Evolutionary conservation across 2,888 invertebrate species (phyloP).

Genomic region (Idaea dimidiata): DNA sequence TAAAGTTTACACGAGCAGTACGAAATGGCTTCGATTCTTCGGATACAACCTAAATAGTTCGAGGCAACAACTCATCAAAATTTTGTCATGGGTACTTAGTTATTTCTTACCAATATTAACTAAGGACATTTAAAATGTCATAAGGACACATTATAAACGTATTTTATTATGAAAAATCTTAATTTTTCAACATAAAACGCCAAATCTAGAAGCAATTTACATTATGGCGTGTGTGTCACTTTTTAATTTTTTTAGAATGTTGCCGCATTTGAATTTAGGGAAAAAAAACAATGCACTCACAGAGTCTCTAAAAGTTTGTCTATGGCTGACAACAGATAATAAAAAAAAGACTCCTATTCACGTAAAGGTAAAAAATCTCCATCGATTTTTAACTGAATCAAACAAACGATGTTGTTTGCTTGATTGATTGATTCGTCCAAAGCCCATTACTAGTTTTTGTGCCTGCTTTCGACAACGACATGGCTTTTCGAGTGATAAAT

Average conservation of each 20-base stretch:
- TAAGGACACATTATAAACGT: conserved; percentile 55
- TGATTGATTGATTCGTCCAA: conserved; percentile 2
- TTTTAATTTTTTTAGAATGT: conserved; percentile 65
- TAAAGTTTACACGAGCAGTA: conserved; percentile 56
- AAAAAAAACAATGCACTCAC: background rate
- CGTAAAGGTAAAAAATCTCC: background rate
- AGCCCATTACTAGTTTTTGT: conserved; percentile 12
- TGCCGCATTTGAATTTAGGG: conserved; percentile 28
- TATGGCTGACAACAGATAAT: conserved; percentile 12
- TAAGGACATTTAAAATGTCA: conserved; percentile 73
- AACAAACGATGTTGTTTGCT: background rate
- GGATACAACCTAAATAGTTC: conserved; percentile 70
- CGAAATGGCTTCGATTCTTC: conserved; percentile 77
- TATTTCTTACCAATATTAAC: conserved; percentile 69
- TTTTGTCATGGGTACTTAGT: conserved; percentile 33
- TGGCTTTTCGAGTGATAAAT: conserved; percentile 13
- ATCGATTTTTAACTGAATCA: conserved; percentile 18
- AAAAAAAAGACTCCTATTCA: conserved; percentile 9
- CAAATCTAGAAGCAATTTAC: conserved; percentile 79
- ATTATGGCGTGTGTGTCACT: conserved; percentile 82
- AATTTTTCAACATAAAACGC: conserved; percentile 71
- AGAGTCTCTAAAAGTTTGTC: background rate
- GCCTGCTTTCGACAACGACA: conserved; percentile 20
- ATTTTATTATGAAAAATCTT: conserved; percentile 61
- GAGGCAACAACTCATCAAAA: conserved; percentile 39